Base-by-base conservation (phyloP, 2,888 invertebrate genomes). In the Lasioglossum zephyrum region DNA sequence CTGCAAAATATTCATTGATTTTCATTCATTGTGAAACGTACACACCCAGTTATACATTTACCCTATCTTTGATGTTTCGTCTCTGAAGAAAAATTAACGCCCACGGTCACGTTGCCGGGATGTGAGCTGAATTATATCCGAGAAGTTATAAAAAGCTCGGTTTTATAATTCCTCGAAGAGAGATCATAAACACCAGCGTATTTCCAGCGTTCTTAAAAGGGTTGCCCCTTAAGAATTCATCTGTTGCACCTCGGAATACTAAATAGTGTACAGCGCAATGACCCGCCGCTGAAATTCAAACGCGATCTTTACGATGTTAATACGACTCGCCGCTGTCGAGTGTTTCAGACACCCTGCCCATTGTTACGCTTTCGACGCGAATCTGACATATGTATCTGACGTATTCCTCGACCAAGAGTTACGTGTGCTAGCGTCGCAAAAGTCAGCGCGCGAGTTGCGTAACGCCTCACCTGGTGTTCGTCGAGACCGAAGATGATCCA, bases 401-500 rank as follows among this genome's bases (percentile, higher is more conserved):
- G 31, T 63, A 31, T 31, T 63, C 63, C 26, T 36, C 66, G 36
- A 69, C 5, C 66, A 9, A 22, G 69, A 9, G 69, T 39, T 39
- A 69, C 41, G 22, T 11, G 39, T 1, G 11, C 0, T 0, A 69
- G n/a, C 39, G 39, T 13, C 6, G 11, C 18, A 44, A 16, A 39
- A 39, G 66, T 9, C 36, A 8, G 44, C 13, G 4, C 36, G 66
- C 36, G 36, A 36, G 22, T 66, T 36, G 66, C 66, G 66, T 36
- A 66, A 36, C 66, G 36, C 22, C 89, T 88, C 77, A 90, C 89
- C 89, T 63, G 81, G 36, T 9, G 82, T 74, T 63, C 87, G 95
- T 95, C 94, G 93, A 85, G 93, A 93, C 77, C 92, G 94, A 96
- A 89, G 96, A 96, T 95, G 97, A 96, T 82, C 94, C 97, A 95